Base-by-base conservation (phyloP, 2,797 vertebrate genomes). In the Threskiornis aethiopicus region DNA sequence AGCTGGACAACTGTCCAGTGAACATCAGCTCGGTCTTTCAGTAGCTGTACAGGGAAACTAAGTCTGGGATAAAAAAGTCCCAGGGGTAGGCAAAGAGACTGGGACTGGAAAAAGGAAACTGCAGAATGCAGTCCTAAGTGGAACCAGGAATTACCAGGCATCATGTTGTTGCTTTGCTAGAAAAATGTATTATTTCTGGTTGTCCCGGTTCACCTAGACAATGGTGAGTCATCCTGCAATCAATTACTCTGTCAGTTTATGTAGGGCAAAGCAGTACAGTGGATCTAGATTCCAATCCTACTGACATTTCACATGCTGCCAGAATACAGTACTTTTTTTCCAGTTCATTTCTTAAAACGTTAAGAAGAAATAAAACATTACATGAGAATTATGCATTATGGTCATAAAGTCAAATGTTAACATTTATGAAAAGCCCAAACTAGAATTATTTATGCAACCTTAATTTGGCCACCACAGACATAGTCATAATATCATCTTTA, bases 251-350 rank as follows among this genome's bases (percentile, higher is more conserved):
- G 62, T 44, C 57, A 67, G 84, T 51, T 95, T 66, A 84, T 33
- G 69, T 17, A 78, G 76, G 61, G 78, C 55, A 81, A 86, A 84
- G 13, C 22, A 65, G 25, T 41, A 66, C 82, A 93, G 79, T 64
- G 52, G 52, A 79, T 79, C 75, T 73, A 47, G 85, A 80, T 91
- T 91, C 71, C 87, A 95, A 37, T n/a, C 35, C 89, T 85, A 51
- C 82, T 95, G 96, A 95, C 94, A 92, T 96, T 97, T 93, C 33
- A 73, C 39, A 85, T 66, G 67, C 75, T 97, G 95, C 89, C 91
- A 96, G 84, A 95, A 85, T 41, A 91, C 78, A 87, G 75, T 76
- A 76, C 15, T 76, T 79, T 94, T 95, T 95, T 69, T 58, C 87
- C 93, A 88, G 80, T 61, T 83, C 10, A 70, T 78, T 94, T 93